phyloP scores from a whole-genome alignment of 37 sponge, comb jelly and placozoan species.

The Cladorhizidae sp. region DNA sequence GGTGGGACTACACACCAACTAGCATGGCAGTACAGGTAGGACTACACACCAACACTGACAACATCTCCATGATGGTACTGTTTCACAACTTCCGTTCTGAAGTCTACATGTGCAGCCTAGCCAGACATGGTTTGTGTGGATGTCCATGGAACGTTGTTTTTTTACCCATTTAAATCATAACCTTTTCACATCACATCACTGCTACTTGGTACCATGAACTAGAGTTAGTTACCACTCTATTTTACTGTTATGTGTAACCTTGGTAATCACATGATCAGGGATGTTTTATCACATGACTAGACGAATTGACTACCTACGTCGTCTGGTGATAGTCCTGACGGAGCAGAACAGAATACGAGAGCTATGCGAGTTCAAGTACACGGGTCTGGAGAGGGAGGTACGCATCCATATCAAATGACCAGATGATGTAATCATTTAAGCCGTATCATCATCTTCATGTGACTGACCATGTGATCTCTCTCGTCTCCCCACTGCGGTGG shows the following conservation, averaged over 20 bases:
- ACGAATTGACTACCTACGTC: constrained; percentile 61
- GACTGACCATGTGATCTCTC: not conserved
- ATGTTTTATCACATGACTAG: not conserved
- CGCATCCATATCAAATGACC: not conserved
- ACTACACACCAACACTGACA: too few relatives aligned
- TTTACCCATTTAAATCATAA: too few relatives aligned
- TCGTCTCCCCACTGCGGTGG: not conserved
- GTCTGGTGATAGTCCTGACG: constrained; percentile 56
- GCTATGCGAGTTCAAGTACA: constrained; percentile 51
- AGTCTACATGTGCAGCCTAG: too few relatives aligned
- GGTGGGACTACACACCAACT: too few relatives aligned
- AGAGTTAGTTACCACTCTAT: too few relatives aligned
- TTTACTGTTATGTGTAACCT: not conserved
- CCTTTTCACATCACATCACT: too few relatives aligned
- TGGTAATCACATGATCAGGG: not conserved
- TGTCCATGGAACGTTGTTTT: too few relatives aligned
- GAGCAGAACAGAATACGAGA: constrained; percentile 40
- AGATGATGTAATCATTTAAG: not conserved
- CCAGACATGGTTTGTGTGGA: too few relatives aligned
- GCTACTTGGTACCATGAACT: too few relatives aligned
- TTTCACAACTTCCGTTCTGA: too few relatives aligned
- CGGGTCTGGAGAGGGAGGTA: constrained; percentile 74
- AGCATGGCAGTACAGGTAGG: too few relatives aligned
- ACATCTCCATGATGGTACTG: too few relatives aligned
- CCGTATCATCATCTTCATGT: not conserved